A percentile compares a stretch with the other conserved stretches of the same genome.
These are phyloP conservation scores for Caenorhabditis plicata DNA, from an alignment of 2,888 invertebrate genomes.

Conservation along the genomic window DNA sequence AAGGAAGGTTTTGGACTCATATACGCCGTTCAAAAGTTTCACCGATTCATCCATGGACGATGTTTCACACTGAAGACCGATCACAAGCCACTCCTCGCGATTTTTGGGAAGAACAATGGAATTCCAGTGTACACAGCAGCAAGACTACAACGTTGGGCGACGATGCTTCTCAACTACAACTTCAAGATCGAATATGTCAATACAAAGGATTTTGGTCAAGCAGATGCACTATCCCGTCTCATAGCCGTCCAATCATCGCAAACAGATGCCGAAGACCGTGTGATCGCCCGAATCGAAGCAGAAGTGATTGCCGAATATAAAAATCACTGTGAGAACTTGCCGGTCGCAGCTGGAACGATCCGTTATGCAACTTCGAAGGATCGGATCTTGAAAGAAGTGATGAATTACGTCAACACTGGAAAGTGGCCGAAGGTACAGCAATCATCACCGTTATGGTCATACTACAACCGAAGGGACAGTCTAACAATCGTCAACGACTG, in stretches of 20 bases:
- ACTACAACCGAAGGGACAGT: not conserved
- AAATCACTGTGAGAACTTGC: not conserved
- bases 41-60: constrained; percentile 66
- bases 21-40: constrained; percentile 66
- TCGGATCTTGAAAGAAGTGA: constrained; percentile 2
- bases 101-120: constrained; percentile 31
- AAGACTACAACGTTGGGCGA: constrained; percentile 68
- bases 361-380: constrained; percentile 1
- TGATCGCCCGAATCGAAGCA: constrained; percentile 12
- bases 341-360: constrained; percentile 4
- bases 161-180: constrained; percentile 7
- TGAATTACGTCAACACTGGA: not conserved
- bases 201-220: constrained; percentile 59
- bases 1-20: constrained; percentile 66
- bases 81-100: constrained; percentile 68
- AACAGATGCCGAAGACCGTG: constrained; percentile 21
- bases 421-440: not conserved
- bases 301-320: not conserved
- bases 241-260: constrained; percentile 3
- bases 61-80: constrained; percentile 66
- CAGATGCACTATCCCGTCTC: constrained; percentile 63
- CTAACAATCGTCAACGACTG: constrained; percentile 8
- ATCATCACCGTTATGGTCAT: not conserved
- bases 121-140: constrained; percentile 13
- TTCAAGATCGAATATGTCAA: constrained; percentile 59